These are phyloP conservation scores for Athetis lepigone DNA, from an alignment of 2,888 invertebrate species.

Conservation along the genomic window DNA sequence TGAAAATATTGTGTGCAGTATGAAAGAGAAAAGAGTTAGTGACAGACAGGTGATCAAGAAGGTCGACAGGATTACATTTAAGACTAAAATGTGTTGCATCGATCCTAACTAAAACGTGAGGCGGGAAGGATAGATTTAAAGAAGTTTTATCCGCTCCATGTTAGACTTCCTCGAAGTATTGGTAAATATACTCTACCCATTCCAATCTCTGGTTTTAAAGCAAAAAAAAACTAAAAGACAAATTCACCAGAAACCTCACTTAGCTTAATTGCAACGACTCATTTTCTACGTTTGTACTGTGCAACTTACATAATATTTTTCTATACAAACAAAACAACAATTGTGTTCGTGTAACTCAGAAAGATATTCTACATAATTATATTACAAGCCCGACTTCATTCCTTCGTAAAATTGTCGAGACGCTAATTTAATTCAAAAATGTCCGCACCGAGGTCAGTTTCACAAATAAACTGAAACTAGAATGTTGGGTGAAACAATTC, in stretches of 20 bases:
- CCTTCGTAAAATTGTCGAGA: conserved; percentile 55
- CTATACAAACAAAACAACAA: conserved; percentile 48
- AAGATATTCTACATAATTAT: conserved; percentile 56
- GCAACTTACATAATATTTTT: conserved; percentile 1
- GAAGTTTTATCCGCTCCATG: no score
- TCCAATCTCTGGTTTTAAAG: no score
- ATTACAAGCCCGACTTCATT: conserved; percentile 56
- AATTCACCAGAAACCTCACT: not conserved
- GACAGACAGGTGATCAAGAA: no score
- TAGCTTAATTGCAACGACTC: no score
- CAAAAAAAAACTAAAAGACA: not conserved
- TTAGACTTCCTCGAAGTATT: no score
- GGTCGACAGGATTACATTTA: no score
- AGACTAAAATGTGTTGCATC: no score
- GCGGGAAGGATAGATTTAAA: no score
- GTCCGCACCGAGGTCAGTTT: conserved; percentile 51
- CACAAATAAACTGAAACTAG: conserved; percentile 57
- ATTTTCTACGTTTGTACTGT: not conserved
- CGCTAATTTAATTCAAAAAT: conserved; percentile 54
- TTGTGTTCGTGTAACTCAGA: conserved; percentile 26
- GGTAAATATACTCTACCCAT: no score
- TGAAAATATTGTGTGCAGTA: no score
- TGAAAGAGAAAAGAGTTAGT: no score
- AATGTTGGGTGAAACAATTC: conserved; percentile 61
- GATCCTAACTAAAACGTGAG: no score